Percentiles rank a stretch among this genome's conserved stretches.
phyloP scores from a whole-genome alignment of 2,888 invertebrate species.

The Euzetes globulus region DNA sequence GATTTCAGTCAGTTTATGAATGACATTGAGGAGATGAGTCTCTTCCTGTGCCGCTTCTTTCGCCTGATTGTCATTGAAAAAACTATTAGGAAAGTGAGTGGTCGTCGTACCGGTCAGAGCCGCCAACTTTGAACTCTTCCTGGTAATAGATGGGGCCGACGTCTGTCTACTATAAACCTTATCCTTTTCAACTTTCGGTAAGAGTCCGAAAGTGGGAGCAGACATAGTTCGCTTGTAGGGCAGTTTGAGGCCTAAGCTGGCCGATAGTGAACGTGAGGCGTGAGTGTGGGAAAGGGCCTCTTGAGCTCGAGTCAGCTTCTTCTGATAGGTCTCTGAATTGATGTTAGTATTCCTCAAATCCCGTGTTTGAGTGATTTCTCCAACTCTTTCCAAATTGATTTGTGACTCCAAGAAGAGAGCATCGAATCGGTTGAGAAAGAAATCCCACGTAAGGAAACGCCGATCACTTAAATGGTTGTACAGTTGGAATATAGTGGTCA shows the following conservation, averaged over 20 bases:
- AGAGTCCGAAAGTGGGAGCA: constrained; percentile 56
- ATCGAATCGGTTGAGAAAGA: constrained; percentile 93
- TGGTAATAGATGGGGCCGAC: constrained; percentile 87
- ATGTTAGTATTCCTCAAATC: constrained; percentile 82
- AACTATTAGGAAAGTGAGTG: constrained; percentile 47
- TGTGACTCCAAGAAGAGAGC: constrained; percentile 92
- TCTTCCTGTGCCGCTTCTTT: constrained; percentile 68
- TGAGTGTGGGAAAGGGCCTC: constrained; percentile 67
- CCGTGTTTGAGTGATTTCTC: constrained; percentile 72
- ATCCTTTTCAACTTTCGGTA: constrained; percentile 60
- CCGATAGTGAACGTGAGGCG: constrained; percentile 56
- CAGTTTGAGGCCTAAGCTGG: constrained; percentile 84
- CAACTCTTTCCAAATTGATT: constrained; percentile 56
- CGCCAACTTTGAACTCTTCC: constrained; percentile 76
- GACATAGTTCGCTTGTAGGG: constrained; percentile 91
- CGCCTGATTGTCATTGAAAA: constrained; percentile 43
- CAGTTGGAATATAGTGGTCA: constrained; percentile 88
- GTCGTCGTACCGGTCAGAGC: constrained; percentile 42
- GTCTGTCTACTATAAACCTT: constrained; percentile 66
- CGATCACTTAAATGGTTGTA: constrained; percentile 86
- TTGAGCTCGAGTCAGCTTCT: constrained; percentile 78
- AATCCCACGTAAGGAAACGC: constrained; percentile 88
- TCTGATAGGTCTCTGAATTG: constrained; percentile 72
- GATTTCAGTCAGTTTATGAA: constrained; percentile 80
- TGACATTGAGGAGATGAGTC: constrained; percentile 66